Base-by-base conservation (phyloP, 2,797 vertebrate species). In the Euphonia xanthogaster region DNA sequence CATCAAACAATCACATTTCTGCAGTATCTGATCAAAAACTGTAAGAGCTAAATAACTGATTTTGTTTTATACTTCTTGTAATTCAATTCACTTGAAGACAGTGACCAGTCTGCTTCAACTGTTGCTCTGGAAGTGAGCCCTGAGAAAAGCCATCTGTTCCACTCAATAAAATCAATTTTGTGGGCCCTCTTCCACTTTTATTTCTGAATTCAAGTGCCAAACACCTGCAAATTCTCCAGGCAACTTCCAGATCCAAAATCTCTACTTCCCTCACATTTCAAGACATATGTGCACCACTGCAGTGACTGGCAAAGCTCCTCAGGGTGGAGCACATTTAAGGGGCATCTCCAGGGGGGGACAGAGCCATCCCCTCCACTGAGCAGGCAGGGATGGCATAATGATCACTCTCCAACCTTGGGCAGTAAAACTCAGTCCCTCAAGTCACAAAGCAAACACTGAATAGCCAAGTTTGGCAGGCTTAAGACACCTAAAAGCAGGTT, bases 31-130 rank as follows among this genome's bases (percentile, higher is more conserved):
- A 16, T 78, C 31, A 75, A 58, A 87, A 89, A 12, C 8, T 44
- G 14, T 42, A 78, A 58, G 81, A 88, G 61, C 31, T 66, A 35
- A 35, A 15, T 4, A 77, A 71, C 6, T 6, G 25, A 73, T 50
- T 86, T 85, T 90, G 42, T 21, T 75, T 88, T 58, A 25, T 37
- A 37, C 5, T 83, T 51, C 31, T 5, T 58, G 40, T 8, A 40
- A 72, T 22, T 78, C 6, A 48, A 31, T 30, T 40, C 17, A 67
- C 45, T 44, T 0, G 0, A 92, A 90, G 24, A 63, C 1, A 86
- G 42, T 2, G 0, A 44, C 35, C 19, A 8, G 11, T 12, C 39
- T 50, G n/a, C 30, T 89, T 71, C 1, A 4, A 30, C 9, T 0
- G 0, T 27, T 68, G 73, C 10, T 70, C 51, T 92, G 66, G 31